Base-by-base conservation (phyloP, 2,888 invertebrate species). In the Ichneumoninae sp. region DNA sequence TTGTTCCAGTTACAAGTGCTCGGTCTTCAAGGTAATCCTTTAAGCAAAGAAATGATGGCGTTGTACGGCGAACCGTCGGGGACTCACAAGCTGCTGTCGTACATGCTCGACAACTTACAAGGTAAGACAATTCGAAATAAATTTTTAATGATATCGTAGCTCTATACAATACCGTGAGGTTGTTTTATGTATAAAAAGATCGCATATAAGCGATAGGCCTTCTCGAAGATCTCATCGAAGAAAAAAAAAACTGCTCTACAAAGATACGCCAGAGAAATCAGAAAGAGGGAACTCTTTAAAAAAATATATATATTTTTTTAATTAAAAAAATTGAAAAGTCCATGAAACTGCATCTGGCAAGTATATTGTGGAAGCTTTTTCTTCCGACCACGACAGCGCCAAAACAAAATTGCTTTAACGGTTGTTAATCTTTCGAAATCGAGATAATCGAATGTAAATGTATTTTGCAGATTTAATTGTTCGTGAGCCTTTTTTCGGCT, bases 21-120 rank as follows among this genome's bases (percentile, higher is more conserved):
- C 89, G 98, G 98, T 92, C 95, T 98, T 90, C 97, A 97, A 92
- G 99, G 98, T 33, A 99, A 99, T 95, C 99, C 99, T 57, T 95
- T 99, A 87, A 97, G 97, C 92, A 98, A 98, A 94, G 99, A 99
- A 93, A 97, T 99, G 94, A 95, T 98, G 94, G 96, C 97, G 87
- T 95, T 99, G 88, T 99, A 98, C 94, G 97, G 97, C 93, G 99
- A 99, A 94, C 96, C 96, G 90, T 98, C 98, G 94, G 99, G 99
- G 76, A 98, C 98, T 66, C 96, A 97, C 91, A 99, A 98, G 95
- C 96, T 99, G 94, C 95, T 99, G 83, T 97, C 98, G 74, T 98
- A 97, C 94, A 97, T 99, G 96, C 96, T 99, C 94, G 99, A 99
- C 95, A 98, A 98, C 95, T 96, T 99, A 94, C 97, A 97, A 96